phyloP scores from a whole-genome alignment of 2,888 invertebrate genomes.

The Ischnus inquisitorius region DNA sequence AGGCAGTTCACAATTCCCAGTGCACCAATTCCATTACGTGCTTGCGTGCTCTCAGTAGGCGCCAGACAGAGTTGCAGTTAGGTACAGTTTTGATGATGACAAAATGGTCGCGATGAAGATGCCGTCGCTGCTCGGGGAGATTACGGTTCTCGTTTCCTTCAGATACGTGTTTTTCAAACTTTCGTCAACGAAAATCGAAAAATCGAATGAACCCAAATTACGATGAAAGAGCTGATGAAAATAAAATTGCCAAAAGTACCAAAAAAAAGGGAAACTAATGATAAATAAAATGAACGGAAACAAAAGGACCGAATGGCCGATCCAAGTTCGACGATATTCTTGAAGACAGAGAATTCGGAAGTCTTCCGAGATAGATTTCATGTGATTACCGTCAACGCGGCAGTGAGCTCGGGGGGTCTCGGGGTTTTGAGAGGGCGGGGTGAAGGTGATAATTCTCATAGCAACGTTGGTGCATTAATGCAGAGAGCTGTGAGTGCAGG shows the following conservation, averaged over 20 bases:
- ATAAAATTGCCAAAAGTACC: not conserved
- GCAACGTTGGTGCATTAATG: conserved; percentile 80
- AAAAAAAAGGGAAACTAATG: not conserved
- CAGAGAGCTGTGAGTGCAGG: conserved; percentile 83
- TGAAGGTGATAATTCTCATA: conserved; percentile 75
- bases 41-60: conserved; percentile 69
- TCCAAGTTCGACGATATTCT: conserved; percentile 19
- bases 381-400: conserved; percentile 33
- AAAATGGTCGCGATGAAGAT: conserved; percentile 56
- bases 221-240: not conserved
- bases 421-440: conserved; percentile 53
- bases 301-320: not conserved
- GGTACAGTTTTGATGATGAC: conserved; percentile 54
- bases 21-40: conserved; percentile 66
- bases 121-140: conserved; percentile 19
- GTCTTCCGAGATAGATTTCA: conserved; percentile 35
- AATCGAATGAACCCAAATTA: not conserved
- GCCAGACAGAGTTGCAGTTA: conserved; percentile 55
- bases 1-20: conserved; percentile 59
- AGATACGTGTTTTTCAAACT: not conserved
- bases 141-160: not conserved
- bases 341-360: conserved; percentile 28
- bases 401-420: conserved; percentile 11
- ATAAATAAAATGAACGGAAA: not conserved
- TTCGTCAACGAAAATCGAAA: not conserved